Base-by-base conservation (phyloP, 2,113 vertebrate genomes). In the Thinocorus orbignyianus region DNA sequence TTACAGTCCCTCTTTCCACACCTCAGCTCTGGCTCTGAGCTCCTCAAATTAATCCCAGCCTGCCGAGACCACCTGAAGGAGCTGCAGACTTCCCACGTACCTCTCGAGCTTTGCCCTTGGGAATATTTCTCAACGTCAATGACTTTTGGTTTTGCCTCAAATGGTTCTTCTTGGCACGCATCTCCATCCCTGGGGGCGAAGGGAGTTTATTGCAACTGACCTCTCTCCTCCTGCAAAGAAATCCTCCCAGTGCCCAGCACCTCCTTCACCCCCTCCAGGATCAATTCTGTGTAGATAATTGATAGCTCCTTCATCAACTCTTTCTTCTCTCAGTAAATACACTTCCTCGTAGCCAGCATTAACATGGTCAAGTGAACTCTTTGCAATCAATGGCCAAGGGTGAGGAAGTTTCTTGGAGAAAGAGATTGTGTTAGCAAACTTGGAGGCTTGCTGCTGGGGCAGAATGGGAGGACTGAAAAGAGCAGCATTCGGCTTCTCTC, bases 391-490 rank as follows among this genome's bases (percentile, higher is more conserved):
- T 70, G 58, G 81, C 25, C 1, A 2, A 88, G 85, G 89, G 86
- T 61, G 55, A 95, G 81, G 91, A 94, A 91, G 86, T 92, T 92
- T 91, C 70, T 64, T 44, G 82, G 91, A 92, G 88, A 92, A 96
- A 88, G 89, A 31, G 81, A 12, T 10, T 30, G 41, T 94, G 88
- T 95, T 92, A 95, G 95, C 88, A 97, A 97, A 97, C 85, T 93
- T 86, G 66, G 81, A 95, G 80, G 44, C 66, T 89, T 81, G 93
- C 90, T 94, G 90, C 89, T 74, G 92, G 60, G 88, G 64, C 77
- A 90, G 79, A 33, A 30, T 16, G 48, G 80, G 81, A 61, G 49
- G 55, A 22, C 68, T 97, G 94, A 91, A 95, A 95, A 73, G 80
- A 97, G 3, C 48, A 41, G 72, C 86, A 16, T 72, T 73, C 2